phyloP scores from a whole-genome alignment of 2,888 invertebrate genomes.

The Deilephila elpenor region DNA sequence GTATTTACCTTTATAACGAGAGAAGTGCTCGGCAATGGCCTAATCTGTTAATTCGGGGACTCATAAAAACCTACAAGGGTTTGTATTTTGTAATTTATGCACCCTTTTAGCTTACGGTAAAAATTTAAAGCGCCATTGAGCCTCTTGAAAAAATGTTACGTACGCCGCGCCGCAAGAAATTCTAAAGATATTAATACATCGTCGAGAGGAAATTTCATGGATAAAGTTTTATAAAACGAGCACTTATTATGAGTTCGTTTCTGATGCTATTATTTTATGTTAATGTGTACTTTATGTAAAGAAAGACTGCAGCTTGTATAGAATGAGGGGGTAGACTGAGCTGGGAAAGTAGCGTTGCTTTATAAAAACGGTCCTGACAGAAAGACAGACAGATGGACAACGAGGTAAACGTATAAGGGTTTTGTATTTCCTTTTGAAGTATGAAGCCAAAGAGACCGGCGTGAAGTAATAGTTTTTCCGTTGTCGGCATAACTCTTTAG shows the following conservation, averaged over 20 bases:
- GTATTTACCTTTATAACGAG: background rate
- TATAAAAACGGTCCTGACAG: no score
- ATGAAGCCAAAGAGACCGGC: no score
- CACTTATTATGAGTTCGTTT: background rate
- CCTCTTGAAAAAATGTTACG: conserved; percentile 12
- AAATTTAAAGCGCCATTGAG: conserved; percentile 17
- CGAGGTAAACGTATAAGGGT: no score
- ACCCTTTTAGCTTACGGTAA: conserved; percentile 27
- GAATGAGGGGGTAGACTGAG: no score
- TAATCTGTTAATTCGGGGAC: conserved; percentile 18
- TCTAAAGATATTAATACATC: conserved; percentile 22
- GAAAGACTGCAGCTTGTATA: no score
- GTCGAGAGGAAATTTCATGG: conserved; percentile 12
- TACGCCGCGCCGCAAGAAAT: background rate
- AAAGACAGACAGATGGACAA: no score
- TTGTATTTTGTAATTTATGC: conserved; percentile 26
- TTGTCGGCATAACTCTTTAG: no score
- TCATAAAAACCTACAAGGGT: conserved; percentile 37
- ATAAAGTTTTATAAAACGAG: conserved; percentile 9
- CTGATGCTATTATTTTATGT: background rate
- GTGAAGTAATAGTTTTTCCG: no score
- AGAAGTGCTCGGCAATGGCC: background rate
- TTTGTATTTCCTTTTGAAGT: no score
- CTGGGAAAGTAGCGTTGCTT: no score
- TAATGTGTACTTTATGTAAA: background rate